phyloP scores from a whole-genome alignment of 2,797 vertebrate species.

The Bufotes viridis region DNA sequence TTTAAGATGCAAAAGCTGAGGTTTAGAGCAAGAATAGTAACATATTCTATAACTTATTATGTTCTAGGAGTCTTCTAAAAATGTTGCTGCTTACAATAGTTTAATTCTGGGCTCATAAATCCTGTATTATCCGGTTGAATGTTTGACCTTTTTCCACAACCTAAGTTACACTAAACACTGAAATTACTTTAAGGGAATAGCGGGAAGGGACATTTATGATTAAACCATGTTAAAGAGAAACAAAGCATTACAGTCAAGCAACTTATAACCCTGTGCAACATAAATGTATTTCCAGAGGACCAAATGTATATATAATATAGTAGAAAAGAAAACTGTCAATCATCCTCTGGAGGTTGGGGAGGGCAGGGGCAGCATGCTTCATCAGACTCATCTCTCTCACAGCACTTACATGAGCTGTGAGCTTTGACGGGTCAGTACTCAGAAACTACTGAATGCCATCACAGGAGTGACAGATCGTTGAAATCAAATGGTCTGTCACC shows the following conservation, averaged over 20 bases:
- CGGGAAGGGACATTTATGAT: not conserved
- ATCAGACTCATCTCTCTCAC: too few relatives aligned
- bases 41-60: too few relatives aligned
- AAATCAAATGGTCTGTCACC: too few relatives aligned
- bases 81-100: not conserved
- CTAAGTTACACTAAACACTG: constrained; percentile 21
- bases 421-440: too few relatives aligned
- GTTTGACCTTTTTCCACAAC: not conserved
- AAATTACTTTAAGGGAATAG: constrained; percentile 38
- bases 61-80: too few relatives aligned
- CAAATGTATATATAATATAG: not conserved
- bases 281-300: not conserved
- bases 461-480: too few relatives aligned
- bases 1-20: not conserved
- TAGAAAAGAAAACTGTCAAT: too few relatives aligned
- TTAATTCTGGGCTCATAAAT: constrained; percentile 34
- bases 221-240: not conserved
- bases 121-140: not conserved
- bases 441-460: too few relatives aligned
- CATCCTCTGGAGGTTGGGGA: too few relatives aligned
- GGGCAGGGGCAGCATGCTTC: too few relatives aligned
- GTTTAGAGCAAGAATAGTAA: too few relatives aligned
- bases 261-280: not conserved
- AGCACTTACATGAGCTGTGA: too few relatives aligned
- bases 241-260: not conserved